Evolutionary conservation across 1,140 invertebrate genomes (phyloP).

Genomic region (Mylabris phalerata): DNA sequence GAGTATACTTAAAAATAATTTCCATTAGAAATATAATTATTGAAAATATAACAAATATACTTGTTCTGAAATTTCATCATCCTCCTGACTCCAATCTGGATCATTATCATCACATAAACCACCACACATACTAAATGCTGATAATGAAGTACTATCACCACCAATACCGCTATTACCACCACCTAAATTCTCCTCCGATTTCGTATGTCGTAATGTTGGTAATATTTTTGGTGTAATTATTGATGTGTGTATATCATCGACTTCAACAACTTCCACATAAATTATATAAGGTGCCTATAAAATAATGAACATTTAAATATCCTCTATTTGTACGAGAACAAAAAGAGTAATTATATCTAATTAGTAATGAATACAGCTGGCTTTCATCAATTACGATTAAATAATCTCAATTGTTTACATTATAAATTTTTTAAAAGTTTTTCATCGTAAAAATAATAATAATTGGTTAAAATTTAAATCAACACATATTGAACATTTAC

Average conservation of each 20-base stretch:
- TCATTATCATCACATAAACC: conserved; percentile 49
- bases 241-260: conserved; percentile 76
- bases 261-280: conserved; percentile 93
- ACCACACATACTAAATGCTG: conserved; percentile 38
- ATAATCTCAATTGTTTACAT: no score
- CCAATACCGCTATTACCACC: conserved; percentile 26
- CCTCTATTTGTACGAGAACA: no score
- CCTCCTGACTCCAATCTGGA: conserved; percentile 86
- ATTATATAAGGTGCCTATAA: conserved; percentile 92
- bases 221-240: conserved; percentile 74
- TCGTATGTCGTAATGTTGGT: conserved; percentile 77
- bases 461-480: conserved; percentile 1
- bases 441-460: background rate
- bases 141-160: conserved; percentile 39
- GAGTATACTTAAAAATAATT: conserved; percentile 47
- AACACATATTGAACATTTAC: background rate
- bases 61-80: conserved; percentile 84
- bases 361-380: no score
- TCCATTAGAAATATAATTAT: background rate
- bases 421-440: no score
- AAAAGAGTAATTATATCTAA: no score
- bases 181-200: conserved; percentile 87
- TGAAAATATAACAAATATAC: conserved; percentile 39
- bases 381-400: no score
- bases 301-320: background rate